Evolutionary conservation across 1,140 invertebrate genomes (phyloP), one percentile per base, ranked within the genome.

Genomic region (Daktulosphaira vitifoliae): DNA sequence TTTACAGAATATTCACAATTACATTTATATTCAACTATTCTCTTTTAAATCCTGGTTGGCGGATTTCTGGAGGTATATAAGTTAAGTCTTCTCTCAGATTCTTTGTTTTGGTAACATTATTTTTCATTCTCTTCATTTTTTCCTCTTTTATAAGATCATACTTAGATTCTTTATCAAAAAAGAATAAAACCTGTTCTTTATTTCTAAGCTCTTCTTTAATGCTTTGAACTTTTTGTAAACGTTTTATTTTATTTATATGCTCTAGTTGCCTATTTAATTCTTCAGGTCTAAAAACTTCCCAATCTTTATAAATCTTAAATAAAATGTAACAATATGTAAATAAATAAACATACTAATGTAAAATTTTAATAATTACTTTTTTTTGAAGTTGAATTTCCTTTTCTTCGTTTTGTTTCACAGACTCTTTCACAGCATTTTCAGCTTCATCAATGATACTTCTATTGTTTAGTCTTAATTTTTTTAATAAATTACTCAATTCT

Each of bases 141-240:
- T 69, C 79, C 69, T 83, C 83, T 70, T 88, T 87, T 73, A 81
- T 69, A 13, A 89, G 73, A 71, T 89, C 86, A 65, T 89, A 81
- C 70, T 83, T 71, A 49, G 88, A 82, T 72, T 88, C 81, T 70
- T 85, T 83, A 51, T 89, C 85, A 75, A 89, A 89, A 78, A 85
- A 90, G 77, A 85, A 89, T 29, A 90, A 74, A 65, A 82, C 78
- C 69, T 81, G 79, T 71, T 88, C 85, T 70, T 78, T 78, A n/a
- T 76, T 69, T 44, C 77, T 50, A 37, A 89, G 71, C 5, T 80
- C 73, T 50, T 79, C 75, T 70, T 85, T 80, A 18, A 83, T 80
- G 37, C 78, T 71, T 68, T 82, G 72, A 51, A 90, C 79, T 52
- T 79, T 74, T 54, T 79, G 70, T 22, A 84, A 73, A 56, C 81